Evolutionary conservation across 2,888 invertebrate genomes (phyloP), one percentile per base, ranked within the genome.

Genomic region (Erebia ligea): DNA sequence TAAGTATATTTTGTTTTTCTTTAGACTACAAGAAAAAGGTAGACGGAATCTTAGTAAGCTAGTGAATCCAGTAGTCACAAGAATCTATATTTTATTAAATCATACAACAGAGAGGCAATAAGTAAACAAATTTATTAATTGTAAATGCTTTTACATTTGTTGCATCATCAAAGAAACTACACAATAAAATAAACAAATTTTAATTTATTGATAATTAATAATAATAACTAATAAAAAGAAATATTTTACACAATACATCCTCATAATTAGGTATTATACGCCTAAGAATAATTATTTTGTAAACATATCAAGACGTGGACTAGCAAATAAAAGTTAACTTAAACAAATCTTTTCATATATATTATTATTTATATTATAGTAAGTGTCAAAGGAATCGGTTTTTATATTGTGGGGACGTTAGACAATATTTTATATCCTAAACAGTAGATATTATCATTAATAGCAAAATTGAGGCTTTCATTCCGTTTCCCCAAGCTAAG

Each of bases 251-350:
- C 90, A 90, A 90, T 91, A 92, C 91, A 90, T 91, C 91, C 90
- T 91, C 91, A 91, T 89, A 90, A 91, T 93, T 93, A 93, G 92
- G 92, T 93, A 88, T 91, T 92, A 92, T 90, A 92, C 90, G 83
- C 84, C 92, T 93, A 93, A 90, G 89, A 89, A 91, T 87, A 89
- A 90, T 62, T 62, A 62, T 48, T 48, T 75, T 84, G 90, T 90
- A 86, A 91, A 92, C 89, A 91, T 91, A 92, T 88, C 85, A 89
- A 89, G 86, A 87, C 79, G 87, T 88, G 90, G 92, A 93, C 92
- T 93, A 93, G 92, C 92, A 92, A 93, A 92, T 90, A 89, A 92
- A 88, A 89, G 82, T 87, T 86, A 91, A 89, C 85, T 86, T 86
- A 88, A 85, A 89, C 82, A 82, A 85, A 87, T 83, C 81, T 81